Evolutionary conservation across 2,888 invertebrate species (phyloP).

Genomic region (Rhopalosiphum nymphaeae): DNA sequence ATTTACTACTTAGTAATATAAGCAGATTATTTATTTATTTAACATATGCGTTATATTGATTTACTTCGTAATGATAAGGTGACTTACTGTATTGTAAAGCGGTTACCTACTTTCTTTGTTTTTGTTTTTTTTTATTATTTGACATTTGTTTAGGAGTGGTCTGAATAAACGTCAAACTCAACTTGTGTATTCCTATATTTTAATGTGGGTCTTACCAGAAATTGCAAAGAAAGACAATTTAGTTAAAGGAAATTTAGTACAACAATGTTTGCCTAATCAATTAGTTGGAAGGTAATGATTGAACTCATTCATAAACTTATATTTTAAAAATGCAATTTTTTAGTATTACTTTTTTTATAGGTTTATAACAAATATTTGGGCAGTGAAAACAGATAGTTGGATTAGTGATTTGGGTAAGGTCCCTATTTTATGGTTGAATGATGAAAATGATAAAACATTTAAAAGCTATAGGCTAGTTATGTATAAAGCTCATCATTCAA

Average conservation of each 20-base stretch:
- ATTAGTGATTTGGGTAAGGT: slow-evolving; percentile 56
- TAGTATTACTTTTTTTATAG: slow-evolving; percentile 21
- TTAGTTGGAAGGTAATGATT: slow-evolving; percentile 55
- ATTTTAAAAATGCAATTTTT: neutral
- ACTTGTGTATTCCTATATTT: slow-evolving; percentile 57
- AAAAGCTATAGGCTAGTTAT: slow-evolving; percentile 53
- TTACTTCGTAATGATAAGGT: no score
- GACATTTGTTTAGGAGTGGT: slow-evolving; percentile 40
- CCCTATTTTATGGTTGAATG: slow-evolving; percentile 52
- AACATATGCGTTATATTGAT: no score
- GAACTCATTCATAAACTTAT: neutral
- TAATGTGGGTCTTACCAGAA: slow-evolving; percentile 60
- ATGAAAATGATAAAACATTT: slow-evolving; percentile 35
- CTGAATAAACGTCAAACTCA: slow-evolving; percentile 59
- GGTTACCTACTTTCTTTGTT: neutral
- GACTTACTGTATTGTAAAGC: no score
- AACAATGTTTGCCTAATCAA: slow-evolving; percentile 58
- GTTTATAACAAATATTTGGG: slow-evolving; percentile 58
- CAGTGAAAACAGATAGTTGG: slow-evolving; percentile 59
- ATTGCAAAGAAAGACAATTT: slow-evolving; percentile 41
- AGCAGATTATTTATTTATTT: no score
- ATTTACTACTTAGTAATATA: no score
- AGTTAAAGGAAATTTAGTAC: slow-evolving; percentile 54
- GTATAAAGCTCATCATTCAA: slow-evolving; percentile 59
- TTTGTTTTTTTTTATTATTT: neutral